Evolutionary conservation across 1,140 invertebrate species (phyloP).

Genomic region (Pogonus chalceus): DNA sequence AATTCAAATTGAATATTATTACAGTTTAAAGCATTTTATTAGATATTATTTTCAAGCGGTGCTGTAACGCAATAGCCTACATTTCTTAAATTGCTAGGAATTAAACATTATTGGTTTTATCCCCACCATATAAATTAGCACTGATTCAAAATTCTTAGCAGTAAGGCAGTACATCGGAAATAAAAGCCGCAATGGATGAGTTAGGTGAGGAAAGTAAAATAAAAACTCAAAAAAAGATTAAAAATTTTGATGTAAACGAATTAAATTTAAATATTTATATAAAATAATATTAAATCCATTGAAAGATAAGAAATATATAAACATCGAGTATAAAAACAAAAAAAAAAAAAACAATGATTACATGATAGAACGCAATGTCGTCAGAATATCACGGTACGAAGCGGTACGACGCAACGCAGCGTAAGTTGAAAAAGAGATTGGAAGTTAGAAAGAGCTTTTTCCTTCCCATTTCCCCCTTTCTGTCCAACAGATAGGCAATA

Average conservation of each 20-base stretch:
- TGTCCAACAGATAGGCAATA: slow-evolving; percentile 28
- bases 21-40: too few species aligned
- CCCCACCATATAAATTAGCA: too few species aligned
- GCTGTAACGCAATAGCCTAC: too few species aligned
- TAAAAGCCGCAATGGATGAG: too few species aligned
- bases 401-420: background rate
- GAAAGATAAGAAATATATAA: background rate
- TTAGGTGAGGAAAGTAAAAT: too few species aligned
- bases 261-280: background rate
- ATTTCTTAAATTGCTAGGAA: too few species aligned
- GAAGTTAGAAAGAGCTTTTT: slow-evolving; percentile 22
- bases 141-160: too few species aligned
- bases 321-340: background rate
- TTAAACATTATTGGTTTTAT: too few species aligned
- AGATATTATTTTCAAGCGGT: too few species aligned
- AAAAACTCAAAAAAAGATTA: too few species aligned
- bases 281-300: background rate
- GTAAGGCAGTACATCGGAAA: too few species aligned
- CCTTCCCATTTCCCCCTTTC: slow-evolving; percentile 26
- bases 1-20: too few species aligned
- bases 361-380: background rate
- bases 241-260: background rate
- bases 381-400: background rate
- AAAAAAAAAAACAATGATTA: background rate
- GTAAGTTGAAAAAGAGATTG: slow-evolving; percentile 9